These are phyloP conservation scores for Anagyrus pseudococci DNA, from an alignment of 2,888 invertebrate species.

Conservation along the genomic window DNA sequence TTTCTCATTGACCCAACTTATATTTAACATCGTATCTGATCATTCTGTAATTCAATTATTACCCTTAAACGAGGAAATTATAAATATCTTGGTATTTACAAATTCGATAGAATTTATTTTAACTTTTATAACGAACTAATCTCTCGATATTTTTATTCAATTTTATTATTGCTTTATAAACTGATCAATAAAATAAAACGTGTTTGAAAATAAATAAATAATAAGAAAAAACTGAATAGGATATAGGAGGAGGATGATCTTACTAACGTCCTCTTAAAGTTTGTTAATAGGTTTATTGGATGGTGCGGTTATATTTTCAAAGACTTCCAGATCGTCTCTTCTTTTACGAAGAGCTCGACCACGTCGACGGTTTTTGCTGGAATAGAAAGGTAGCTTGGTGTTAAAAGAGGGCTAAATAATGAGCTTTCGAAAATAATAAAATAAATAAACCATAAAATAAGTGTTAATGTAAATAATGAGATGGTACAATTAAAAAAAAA, in stretches of 20 bases:
- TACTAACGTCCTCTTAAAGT: slow-evolving; percentile 24
- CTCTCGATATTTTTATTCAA: no score
- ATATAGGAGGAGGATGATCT: slow-evolving; percentile 41
- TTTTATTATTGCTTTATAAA: no score
- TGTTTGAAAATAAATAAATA: background rate
- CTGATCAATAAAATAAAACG: background rate
- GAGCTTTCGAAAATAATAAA: background rate
- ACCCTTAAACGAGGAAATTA: no score
- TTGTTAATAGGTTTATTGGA: slow-evolving; percentile 42
- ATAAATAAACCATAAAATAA: no score
- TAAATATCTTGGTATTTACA: no score
- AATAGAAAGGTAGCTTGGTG: slow-evolving; percentile 34
- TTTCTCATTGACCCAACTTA: no score
- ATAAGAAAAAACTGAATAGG: slow-evolving; percentile 21
- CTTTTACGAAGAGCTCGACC: slow-evolving; percentile 57
- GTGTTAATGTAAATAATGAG: no score
- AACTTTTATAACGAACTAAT: no score
- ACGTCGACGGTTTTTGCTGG: slow-evolving; percentile 47
- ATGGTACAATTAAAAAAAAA: no score
- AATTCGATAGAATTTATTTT: no score
- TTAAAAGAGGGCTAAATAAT: background rate
- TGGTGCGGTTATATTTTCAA: slow-evolving; percentile 39
- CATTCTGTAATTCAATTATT: no score
- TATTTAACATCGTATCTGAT: no score
- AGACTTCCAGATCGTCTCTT: slow-evolving; percentile 44